These are phyloP conservation scores for Fragum fragum DNA, from an alignment of 2,888 invertebrate genomes.

Conservation along the genomic window DNA sequence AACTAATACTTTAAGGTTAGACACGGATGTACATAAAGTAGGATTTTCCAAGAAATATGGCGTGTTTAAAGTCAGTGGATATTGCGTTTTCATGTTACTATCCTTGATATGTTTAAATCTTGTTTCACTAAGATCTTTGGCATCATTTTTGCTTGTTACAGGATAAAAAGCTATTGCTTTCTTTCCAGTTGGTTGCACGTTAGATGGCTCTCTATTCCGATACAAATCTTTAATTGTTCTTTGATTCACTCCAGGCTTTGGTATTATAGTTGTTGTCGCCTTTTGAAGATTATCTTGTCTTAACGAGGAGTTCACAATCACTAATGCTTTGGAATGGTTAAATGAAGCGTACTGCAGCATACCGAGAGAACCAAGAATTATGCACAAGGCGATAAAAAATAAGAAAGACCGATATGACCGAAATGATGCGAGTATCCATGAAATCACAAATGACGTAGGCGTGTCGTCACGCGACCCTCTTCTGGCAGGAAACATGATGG, in stretches of 20 bases:
- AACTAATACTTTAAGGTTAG: slow-evolving; percentile 44
- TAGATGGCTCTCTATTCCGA: background rate
- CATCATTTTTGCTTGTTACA: background rate
- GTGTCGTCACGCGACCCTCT: slow-evolving; percentile 14
- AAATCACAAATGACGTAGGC: background rate
- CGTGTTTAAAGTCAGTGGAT: slow-evolving; percentile 49
- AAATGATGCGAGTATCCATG: slow-evolving; percentile 14
- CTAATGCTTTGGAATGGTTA: slow-evolving; percentile 17
- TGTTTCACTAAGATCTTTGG: background rate
- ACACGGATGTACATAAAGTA: slow-evolving; percentile 45
- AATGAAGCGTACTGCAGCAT: slow-evolving; percentile 5
- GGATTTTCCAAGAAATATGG: slow-evolving; percentile 55
- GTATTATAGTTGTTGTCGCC: background rate
- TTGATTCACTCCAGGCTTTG: background rate
- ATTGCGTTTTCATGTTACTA: slow-evolving; percentile 33
- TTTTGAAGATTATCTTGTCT: background rate
- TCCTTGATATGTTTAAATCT: background rate
- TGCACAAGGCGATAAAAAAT: slow-evolving; percentile 8
- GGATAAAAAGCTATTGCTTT: background rate
- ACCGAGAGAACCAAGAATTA: background rate
- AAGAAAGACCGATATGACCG: slow-evolving; percentile 16
- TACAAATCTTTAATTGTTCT: slow-evolving; percentile 17
- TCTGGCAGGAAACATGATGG: background rate
- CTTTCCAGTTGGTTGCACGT: background rate
- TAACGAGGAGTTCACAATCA: background rate